Evolutionary conservation across 2,797 vertebrate genomes (phyloP), one percentile per base, ranked within the genome.

Genomic region (Sebastiscus tertius): DNA sequence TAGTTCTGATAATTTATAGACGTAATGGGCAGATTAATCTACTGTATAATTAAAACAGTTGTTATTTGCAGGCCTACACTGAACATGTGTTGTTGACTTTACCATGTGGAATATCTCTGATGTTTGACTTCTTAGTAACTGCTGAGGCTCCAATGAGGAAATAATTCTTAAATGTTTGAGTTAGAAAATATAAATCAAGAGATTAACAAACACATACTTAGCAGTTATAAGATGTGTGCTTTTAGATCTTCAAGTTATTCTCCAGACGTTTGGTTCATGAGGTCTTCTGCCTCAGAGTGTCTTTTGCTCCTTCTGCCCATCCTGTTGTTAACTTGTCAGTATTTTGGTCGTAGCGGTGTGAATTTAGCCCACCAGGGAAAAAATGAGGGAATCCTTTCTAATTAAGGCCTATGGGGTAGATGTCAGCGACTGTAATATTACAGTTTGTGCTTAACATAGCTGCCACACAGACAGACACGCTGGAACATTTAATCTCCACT

Each of bases 401-500:
- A 85, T 79, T 75, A 26, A 74, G 66, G 61, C 49, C 75, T 70
- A 13, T 26, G 22, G 33, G 22, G 29, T 64, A 18, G 66, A 84
- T 82, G 73, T 80, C 49, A 33, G 75, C 7, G 14, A 42, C 56
- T 33, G 77, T 77, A 80, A 59, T 72, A 58, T 78, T 26, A 59
- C 79, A 83, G 70, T 82, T 72, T 84, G 81, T 49, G 26, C 67
- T 80, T 59, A 55, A 83, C 68, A 39, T 74, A 66, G 64, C 64
- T 76, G 81, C 73, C 67, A 72, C 83, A 80, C 88, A 72, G 73
- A 80, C 74, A 34, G 62, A 77, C 58, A 73, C 12, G 20, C 56
- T 80, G 66, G 67, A 88, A 82, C 77, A 82, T 85, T 77, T 85
- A 71, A 88, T 87, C 70, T 59, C 2, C n/a, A 20, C 58, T 70